Evolutionary conservation across 2,113 vertebrate species (phyloP).

Genomic region (Sylvia atricapilla): DNA sequence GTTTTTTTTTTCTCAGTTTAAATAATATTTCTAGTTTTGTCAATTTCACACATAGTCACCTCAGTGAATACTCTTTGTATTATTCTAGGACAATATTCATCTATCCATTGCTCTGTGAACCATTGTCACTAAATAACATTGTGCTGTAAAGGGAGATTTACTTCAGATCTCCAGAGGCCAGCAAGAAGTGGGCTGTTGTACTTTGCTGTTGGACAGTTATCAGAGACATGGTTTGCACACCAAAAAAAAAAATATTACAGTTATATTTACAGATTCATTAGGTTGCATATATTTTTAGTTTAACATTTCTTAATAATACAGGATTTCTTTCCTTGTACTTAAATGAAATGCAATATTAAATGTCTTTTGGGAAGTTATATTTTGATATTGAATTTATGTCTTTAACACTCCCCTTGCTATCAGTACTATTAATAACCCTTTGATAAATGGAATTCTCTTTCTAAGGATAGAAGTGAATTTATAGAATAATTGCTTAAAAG

Average conservation of each 20-base stretch:
- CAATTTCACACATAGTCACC: not conserved
- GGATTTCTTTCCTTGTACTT: not conserved
- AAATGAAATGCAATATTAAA: not conserved
- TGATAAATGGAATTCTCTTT: not conserved
- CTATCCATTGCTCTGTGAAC: not conserved
- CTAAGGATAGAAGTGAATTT: not conserved
- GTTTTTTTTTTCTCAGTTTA: not conserved
- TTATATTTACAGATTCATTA: not conserved
- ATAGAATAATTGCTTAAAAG: not conserved
- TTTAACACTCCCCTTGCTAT: not conserved
- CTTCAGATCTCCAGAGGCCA: not conserved
- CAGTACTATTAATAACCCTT: not conserved
- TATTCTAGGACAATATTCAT: not conserved
- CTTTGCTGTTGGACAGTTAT: not conserved
- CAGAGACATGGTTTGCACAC: not conserved
- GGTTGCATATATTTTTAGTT: not conserved
- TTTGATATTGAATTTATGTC: not conserved
- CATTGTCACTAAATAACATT: not conserved
- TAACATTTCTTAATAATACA: not conserved
- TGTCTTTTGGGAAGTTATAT: not conserved
- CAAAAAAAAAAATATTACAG: not conserved
- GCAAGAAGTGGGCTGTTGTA: not conserved
- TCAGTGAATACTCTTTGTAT: not conserved
- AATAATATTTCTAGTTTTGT: not conserved
- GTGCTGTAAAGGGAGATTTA: not conserved